Conservation (phyloP, 1,140 invertebrate species). For the Procambarus clarkii region DNA sequence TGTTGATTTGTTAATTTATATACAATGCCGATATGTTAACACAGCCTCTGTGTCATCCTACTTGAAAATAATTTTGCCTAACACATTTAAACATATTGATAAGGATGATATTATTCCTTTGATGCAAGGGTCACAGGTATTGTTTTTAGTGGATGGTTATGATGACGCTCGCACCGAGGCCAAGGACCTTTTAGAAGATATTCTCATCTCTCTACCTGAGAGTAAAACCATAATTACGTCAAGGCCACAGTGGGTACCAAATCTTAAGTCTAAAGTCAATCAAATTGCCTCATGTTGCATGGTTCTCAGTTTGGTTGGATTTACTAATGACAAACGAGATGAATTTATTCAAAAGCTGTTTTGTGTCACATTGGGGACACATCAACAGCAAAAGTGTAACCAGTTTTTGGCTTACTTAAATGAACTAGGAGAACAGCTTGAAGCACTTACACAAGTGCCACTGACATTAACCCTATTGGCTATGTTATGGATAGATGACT, state of each 20-base stretch:
- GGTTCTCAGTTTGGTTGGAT: neutral
- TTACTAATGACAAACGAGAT: neutral
- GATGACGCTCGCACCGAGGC: slow-evolving; percentile 33
- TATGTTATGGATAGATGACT: slow-evolving; percentile 8
- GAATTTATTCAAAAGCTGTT: slow-evolving; percentile 27
- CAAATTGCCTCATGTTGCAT: slow-evolving; percentile 1
- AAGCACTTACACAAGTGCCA: neutral
- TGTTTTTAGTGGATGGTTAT: slow-evolving; percentile 41
- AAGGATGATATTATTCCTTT: slow-evolving; percentile 34
- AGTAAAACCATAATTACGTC: slow-evolving; percentile 35
- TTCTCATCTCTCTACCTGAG: slow-evolving; percentile 18
- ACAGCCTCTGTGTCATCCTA: slow-evolving; percentile 3
- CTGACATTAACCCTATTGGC: slow-evolving; percentile 23
- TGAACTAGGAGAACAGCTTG: slow-evolving; percentile 22
- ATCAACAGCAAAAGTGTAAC: neutral
- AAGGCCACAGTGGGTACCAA: slow-evolving; percentile 37
- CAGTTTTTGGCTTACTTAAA: slow-evolving; percentile 10
- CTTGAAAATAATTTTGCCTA: slow-evolving; percentile 11
- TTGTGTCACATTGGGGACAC: neutral
- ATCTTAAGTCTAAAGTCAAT: slow-evolving; percentile 10
- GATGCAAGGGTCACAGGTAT: neutral
- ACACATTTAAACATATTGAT: neutral
- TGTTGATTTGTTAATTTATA: slow-evolving; percentile 31
- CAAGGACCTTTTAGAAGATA: slow-evolving; percentile 23
- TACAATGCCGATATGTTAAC: slow-evolving; percentile 36